These are phyloP conservation scores for Drosophila neoperkinsi DNA, from an alignment of 2,888 invertebrate genomes.

Conservation along the genomic window DNA sequence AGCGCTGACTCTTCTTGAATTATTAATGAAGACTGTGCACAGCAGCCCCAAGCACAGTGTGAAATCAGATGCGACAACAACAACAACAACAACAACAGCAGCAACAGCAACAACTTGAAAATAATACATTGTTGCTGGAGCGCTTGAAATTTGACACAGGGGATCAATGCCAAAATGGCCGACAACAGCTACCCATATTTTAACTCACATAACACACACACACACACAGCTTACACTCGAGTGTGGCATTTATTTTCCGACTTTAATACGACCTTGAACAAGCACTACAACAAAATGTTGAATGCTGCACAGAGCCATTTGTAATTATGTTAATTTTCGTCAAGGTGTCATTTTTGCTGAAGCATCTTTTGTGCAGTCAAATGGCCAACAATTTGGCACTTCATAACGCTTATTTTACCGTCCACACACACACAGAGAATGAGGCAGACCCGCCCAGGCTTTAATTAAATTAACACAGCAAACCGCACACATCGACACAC, in stretches of 20 bases:
- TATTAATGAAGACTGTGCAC: slow-evolving; percentile 71
- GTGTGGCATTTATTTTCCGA: slow-evolving; percentile 33
- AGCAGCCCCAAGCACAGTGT: slow-evolving; percentile 27
- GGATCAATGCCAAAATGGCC: slow-evolving; percentile 43
- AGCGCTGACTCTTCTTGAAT: slow-evolving; percentile 65
- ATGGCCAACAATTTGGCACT: slow-evolving; percentile 62
- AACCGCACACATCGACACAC: slow-evolving; percentile 47
- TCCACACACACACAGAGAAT: slow-evolving; percentile 10
- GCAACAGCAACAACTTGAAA: neutral
- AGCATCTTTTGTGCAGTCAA: slow-evolving; percentile 40
- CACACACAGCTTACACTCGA: slow-evolving; percentile 9
- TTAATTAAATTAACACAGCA: slow-evolving; percentile 79
- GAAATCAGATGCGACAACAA: slow-evolving; percentile 62
- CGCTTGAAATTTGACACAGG: slow-evolving; percentile 55
- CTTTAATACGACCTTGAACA: slow-evolving; percentile 59
- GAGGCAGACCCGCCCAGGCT: slow-evolving; percentile 29
- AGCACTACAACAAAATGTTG: slow-evolving; percentile 4
- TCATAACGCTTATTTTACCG: slow-evolving; percentile 48
- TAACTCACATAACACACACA: neutral
- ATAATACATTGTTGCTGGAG: slow-evolving; percentile 35
- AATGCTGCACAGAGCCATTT: slow-evolving; percentile 17
- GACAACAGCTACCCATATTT: slow-evolving; percentile 20
- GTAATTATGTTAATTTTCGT: slow-evolving; percentile 50
- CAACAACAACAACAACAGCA: slow-evolving; percentile 15
- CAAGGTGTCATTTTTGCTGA: slow-evolving; percentile 27